A percentile compares a stretch with the other conserved stretches of the same genome.
Evolutionary conservation across 2,113 vertebrate genomes (phyloP).

Genomic region (Orthochromis malagaraziensis): DNA sequence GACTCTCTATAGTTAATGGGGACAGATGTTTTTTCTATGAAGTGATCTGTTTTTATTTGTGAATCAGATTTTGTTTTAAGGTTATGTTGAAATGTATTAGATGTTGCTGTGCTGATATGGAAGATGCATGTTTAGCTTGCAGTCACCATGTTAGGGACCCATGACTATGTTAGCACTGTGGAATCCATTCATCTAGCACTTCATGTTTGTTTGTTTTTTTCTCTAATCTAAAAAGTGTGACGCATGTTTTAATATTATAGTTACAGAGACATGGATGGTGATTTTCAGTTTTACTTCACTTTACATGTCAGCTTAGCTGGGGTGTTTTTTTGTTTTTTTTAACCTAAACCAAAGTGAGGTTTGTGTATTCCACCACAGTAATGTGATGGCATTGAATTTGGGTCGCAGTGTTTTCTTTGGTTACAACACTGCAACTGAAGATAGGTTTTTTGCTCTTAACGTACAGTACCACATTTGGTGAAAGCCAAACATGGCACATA

Average conservation of each 20-base stretch:
- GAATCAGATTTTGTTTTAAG: background rate
- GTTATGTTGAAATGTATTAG: background rate
- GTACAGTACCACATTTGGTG: background rate
- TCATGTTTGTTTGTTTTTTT: background rate
- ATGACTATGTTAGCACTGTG: background rate
- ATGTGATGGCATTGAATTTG: background rate
- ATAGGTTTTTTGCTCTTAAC: background rate
- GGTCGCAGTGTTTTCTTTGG: background rate
- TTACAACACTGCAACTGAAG: background rate
- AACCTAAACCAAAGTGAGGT: background rate
- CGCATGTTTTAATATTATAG: background rate
- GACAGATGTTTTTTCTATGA: background rate
- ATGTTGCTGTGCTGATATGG: background rate
- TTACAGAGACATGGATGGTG: background rate
- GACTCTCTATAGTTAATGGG: background rate
- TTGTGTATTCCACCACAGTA: background rate
- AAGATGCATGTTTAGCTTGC: background rate
- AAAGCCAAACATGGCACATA: background rate
- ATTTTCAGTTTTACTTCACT: background rate
- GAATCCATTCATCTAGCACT: background rate
- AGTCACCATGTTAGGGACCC: background rate
- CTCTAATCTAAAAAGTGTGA: background rate
- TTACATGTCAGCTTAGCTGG: background rate
- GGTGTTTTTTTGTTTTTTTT: background rate
- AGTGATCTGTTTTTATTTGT: background rate